Base-by-base conservation (phyloP, 1,140 invertebrate species). In the Popillia japonica region DNA sequence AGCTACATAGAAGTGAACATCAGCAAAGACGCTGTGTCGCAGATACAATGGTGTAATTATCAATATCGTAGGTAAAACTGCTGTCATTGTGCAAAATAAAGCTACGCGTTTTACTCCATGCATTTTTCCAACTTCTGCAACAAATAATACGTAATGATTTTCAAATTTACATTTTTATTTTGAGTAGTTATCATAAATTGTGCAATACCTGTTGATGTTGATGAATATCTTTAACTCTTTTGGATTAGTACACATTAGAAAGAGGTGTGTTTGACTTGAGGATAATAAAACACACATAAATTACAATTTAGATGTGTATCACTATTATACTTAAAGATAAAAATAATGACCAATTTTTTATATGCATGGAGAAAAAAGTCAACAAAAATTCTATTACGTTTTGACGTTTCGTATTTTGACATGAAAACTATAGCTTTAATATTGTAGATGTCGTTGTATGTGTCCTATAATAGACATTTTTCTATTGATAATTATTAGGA, bases 21-120 rank as follows among this genome's bases (percentile, higher is more conserved):
- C 92, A 23, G 91, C 91, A 87, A 93, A 95, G 14, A 90, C 87
- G 79, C 90, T 91, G 84, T 94, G 92, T 41, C 93, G 89, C 79
- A 96, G 87, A 86, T 95, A 94, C 41, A 96, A 86, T 55, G 94
- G 94, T 80, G 91, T 89, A 27, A 94, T 89, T 77, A 96, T 91
- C 27, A 95, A 86, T 75, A 91, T 87, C 77, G 91, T 90, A 64
- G 94, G 94, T 79, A 95, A 82, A 78, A 95, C 86, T 64, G 91
- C 90, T 79, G 92, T 94, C 79, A 95, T 85, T 4, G 92, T 85
- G 82, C 94, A 95, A 82, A 95, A 95, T 76, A 91, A 88, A 73
- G 94, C 84, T 40, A 96, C 92, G 84, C 93, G 88, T 82, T 90
- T 91, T 72, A 91, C 91, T 77, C 94, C 94, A 88, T 91, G 91